Percentiles rank a stretch among this genome's conserved stretches.
Conservation (phyloP, 2,888 invertebrate genomes). For the Drosophila neotestacea region DNA sequence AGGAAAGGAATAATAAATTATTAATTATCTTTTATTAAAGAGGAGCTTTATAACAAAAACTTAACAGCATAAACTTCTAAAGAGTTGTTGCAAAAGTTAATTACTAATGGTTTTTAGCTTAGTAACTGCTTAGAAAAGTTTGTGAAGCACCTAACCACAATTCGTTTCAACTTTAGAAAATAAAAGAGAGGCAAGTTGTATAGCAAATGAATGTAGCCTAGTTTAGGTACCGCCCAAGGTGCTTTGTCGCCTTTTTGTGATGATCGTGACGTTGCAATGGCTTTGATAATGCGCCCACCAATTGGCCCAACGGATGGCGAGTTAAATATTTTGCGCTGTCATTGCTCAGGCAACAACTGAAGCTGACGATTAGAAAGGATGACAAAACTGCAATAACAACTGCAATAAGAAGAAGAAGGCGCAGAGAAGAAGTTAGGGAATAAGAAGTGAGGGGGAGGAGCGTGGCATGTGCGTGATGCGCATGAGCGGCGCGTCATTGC, state of each 20-base stretch:
- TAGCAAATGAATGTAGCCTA: constrained; percentile 17
- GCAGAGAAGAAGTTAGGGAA: too few relatives aligned
- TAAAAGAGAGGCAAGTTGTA: background rate
- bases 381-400: constrained; percentile 36
- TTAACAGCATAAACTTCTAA: background rate
- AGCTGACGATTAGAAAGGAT: constrained; percentile 66
- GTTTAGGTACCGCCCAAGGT: constrained; percentile 45
- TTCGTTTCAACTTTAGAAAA: constrained; percentile 6
- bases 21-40: background rate
- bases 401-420: background rate
- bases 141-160: background rate
- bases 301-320: constrained; percentile 58
- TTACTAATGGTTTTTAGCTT: background rate
- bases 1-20: background rate
- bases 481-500: constrained; percentile 78
- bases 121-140: background rate
- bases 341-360: constrained; percentile 16
- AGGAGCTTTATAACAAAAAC: background rate
- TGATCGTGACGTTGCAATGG: constrained; percentile 56
- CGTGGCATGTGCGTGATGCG: constrained; percentile 74
- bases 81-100: too few relatives aligned
- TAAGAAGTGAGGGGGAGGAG: constrained; percentile 18
- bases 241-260: constrained; percentile 29
- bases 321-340: constrained; percentile 50
- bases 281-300: constrained; percentile 66